Evolutionary conservation across 2,113 vertebrate species (phyloP).

Genomic region (Numida meleagris): DNA sequence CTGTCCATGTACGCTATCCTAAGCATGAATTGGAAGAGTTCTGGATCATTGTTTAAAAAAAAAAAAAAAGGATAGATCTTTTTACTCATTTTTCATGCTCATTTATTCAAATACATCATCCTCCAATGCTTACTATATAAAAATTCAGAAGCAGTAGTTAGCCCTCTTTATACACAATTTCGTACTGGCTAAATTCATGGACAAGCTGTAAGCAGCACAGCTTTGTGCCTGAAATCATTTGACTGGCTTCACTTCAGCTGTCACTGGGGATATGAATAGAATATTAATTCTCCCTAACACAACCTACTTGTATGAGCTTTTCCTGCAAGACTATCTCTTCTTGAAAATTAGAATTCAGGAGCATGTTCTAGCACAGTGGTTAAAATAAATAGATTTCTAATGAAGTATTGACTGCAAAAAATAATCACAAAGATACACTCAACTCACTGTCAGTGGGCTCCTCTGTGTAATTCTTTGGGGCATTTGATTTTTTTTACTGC

Average conservation of each 20-base stretch:
- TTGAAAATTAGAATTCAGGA: background rate
- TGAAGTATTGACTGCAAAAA: background rate
- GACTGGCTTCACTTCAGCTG: conserved; percentile 6
- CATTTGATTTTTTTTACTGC: background rate
- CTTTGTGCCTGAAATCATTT: background rate
- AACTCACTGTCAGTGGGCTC: background rate
- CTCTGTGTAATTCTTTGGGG: background rate
- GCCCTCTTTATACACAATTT: background rate
- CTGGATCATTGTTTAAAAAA: background rate
- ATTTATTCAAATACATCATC: background rate
- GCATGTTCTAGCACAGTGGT: background rate
- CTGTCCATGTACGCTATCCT: background rate
- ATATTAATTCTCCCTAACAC: conserved; percentile 48
- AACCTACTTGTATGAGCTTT: background rate
- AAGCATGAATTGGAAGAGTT: background rate
- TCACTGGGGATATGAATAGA: background rate
- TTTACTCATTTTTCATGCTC: background rate
- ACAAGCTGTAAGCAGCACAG: background rate
- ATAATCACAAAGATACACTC: background rate
- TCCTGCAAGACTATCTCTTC: background rate
- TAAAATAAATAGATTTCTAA: background rate
- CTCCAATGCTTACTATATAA: background rate
- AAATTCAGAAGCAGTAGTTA: background rate
- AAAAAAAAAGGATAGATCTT: background rate
- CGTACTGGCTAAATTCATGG: background rate